Evolutionary conservation across 1,140 invertebrate genomes (phyloP).

Genomic region (Eufriesea mexicana): DNA sequence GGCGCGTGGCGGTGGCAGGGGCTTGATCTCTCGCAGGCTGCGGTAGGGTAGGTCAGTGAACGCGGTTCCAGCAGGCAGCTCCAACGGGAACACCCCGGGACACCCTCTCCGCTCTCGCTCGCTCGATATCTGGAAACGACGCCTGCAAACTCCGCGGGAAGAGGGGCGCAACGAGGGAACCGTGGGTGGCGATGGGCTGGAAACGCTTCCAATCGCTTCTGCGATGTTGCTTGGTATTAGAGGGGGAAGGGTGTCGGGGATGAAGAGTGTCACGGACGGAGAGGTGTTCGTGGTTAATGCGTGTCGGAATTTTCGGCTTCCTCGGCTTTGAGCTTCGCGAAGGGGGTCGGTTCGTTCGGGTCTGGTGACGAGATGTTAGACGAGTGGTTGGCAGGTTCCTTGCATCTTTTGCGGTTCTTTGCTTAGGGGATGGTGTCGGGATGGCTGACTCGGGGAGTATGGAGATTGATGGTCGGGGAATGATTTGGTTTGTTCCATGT

Average conservation of each 20-base stretch:
- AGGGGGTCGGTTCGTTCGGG: too few species aligned
- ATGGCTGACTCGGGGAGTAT: too few species aligned
- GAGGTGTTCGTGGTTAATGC: too few species aligned
- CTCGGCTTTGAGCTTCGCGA: too few species aligned
- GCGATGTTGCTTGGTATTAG: neutral
- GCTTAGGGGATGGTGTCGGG: too few species aligned
- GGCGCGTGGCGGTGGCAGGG: slow-evolving; percentile 9
- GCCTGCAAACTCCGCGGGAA: slow-evolving; percentile 20
- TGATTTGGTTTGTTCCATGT: too few species aligned
- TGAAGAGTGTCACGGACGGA: neutral
- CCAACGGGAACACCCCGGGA: slow-evolving; percentile 66
- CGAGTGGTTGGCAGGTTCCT: too few species aligned
- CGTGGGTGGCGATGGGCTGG: neutral
- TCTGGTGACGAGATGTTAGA: too few species aligned
- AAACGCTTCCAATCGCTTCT: neutral
- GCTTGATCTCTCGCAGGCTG: slow-evolving; percentile 47
- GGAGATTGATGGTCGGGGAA: too few species aligned
- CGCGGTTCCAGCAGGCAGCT: slow-evolving; percentile 64
- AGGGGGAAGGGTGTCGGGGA: too few species aligned
- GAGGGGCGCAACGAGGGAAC: neutral
- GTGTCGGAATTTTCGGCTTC: neutral
- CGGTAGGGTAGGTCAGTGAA: slow-evolving; percentile 70
- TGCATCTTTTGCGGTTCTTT: too few species aligned
- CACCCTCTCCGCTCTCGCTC: slow-evolving; percentile 53
- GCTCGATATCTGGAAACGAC: slow-evolving; percentile 72